phyloP scores from a whole-genome alignment of 2,797 vertebrate species.

The Bradypus variegatus region DNA sequence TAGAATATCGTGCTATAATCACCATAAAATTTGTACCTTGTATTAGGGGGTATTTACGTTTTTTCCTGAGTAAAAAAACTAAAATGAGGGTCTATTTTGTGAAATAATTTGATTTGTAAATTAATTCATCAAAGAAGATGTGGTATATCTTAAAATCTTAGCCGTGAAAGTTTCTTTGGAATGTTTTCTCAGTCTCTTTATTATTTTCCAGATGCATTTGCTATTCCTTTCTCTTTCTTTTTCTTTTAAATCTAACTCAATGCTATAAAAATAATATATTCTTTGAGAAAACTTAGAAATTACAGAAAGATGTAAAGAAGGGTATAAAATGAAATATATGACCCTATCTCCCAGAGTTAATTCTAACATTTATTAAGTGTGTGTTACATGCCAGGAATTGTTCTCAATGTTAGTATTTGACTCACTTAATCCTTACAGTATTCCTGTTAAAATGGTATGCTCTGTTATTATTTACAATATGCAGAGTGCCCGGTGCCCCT shows the following conservation, averaged over 20 bases:
- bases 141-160: not conserved
- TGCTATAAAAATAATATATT: slow-evolving; percentile 16
- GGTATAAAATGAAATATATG: not conserved
- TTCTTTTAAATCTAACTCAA: slow-evolving; percentile 3
- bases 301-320: not conserved
- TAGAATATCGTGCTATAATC: slow-evolving; percentile 8
- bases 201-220: not conserved
- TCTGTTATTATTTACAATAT: not conserved
- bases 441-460: not conserved
- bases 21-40: not conserved
- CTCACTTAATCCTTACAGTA: slow-evolving; percentile 17
- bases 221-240: not conserved
- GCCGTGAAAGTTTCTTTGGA: not conserved
- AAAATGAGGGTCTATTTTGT: not conserved
- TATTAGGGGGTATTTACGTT: not conserved
- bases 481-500: not conserved
- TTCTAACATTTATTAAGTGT: slow-evolving; percentile 12
- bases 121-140: not conserved
- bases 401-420: not conserved
- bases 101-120: slow-evolving; percentile 16
- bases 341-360: not conserved
- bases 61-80: slow-evolving; percentile 25
- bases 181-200: not conserved
- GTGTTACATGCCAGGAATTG: not conserved
- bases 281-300: slow-evolving; percentile 31